These are phyloP conservation scores for Microhierax caerulescens DNA, from an alignment of 2,797 vertebrate species.

Conservation along the genomic window DNA sequence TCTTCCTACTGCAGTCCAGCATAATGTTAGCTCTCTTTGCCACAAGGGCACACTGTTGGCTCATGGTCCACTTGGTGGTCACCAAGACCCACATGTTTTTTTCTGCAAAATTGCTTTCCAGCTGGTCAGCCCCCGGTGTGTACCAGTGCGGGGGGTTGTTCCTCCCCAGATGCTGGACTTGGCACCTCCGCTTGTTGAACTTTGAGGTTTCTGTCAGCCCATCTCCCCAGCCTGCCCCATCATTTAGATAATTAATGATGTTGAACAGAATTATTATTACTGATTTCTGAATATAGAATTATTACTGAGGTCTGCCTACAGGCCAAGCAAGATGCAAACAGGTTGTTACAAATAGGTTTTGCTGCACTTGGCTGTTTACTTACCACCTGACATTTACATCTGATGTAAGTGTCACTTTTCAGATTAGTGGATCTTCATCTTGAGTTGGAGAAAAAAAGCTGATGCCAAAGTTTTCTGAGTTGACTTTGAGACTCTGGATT, in stretches of 20 bases:
- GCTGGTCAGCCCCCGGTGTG: too few species aligned
- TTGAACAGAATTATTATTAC: background rate
- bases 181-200: too few species aligned
- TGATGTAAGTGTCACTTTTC: background rate
- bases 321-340: background rate
- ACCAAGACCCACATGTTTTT: too few species aligned
- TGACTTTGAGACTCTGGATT: background rate
- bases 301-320: background rate
- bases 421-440: background rate
- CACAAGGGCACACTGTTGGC: too few species aligned
- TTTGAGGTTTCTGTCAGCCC: too few species aligned
- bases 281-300: background rate
- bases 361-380: background rate
- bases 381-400: background rate
- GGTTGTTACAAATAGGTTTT: background rate
- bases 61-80: too few species aligned
- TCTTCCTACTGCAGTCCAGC: background rate
- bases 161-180: too few species aligned
- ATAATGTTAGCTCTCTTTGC: background rate
- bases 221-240: background rate
- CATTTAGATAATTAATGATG: background rate
- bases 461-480: background rate
- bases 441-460: background rate
- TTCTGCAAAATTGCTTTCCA: too few species aligned
- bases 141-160: too few species aligned